Percentiles rank a stretch among this genome's conserved stretches.
Evolutionary conservation across 2,888 invertebrate species (phyloP).

Genomic region (Cotesia congregata): DNA sequence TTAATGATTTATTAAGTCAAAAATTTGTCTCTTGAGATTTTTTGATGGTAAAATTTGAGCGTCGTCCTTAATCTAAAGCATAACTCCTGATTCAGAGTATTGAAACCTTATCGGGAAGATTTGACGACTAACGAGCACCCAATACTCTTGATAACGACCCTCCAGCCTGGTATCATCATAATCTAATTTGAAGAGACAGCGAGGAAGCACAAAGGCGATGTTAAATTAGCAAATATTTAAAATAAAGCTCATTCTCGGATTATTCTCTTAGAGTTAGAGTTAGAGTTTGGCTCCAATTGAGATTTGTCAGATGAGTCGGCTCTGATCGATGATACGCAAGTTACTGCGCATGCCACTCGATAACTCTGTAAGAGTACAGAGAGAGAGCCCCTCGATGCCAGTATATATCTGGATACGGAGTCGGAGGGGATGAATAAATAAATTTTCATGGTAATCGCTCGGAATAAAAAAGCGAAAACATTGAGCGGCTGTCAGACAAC

Average conservation of each 20-base stretch:
- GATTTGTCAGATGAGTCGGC: conserved; percentile 58
- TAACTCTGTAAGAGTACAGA: not conserved
- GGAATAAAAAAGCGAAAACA: not conserved
- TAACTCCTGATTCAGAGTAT: not conserved
- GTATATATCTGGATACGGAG: too few species aligned
- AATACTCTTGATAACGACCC: conserved; percentile 26
- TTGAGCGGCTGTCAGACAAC: not conserved
- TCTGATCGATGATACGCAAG: conserved; percentile 69
- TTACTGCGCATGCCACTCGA: conserved; percentile 64
- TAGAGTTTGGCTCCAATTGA: conserved; percentile 68
- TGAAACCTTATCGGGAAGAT: not conserved
- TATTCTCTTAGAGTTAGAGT: conserved; percentile 57
- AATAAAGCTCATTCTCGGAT: too few species aligned
- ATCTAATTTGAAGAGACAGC: too few species aligned
- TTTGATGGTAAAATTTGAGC: too few species aligned
- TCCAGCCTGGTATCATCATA: not conserved
- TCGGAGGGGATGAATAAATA: too few species aligned
- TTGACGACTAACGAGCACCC: conserved; percentile 17
- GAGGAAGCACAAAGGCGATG: too few species aligned
- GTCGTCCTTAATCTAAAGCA: too few species aligned
- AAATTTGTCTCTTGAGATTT: too few species aligned
- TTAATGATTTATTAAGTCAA: too few species aligned
- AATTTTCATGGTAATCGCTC: too few species aligned
- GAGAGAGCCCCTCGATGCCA: not conserved
- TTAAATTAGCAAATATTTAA: too few species aligned